phyloP scores from a whole-genome alignment of 2,797 vertebrate species.

The Micromesistius poutassou region DNA sequence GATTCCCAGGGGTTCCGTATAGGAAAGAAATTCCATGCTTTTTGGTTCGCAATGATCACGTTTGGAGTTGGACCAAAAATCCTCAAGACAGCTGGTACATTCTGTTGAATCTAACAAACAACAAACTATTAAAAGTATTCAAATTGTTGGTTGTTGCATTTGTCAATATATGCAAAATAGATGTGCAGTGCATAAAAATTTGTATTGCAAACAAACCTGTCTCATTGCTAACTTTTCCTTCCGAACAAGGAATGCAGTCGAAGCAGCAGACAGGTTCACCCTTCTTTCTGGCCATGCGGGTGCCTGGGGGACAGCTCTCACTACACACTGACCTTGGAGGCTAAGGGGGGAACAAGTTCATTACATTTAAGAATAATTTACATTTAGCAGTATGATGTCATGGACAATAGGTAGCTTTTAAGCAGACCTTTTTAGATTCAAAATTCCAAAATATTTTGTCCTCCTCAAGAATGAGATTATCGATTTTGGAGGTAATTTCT shows the following conservation, averaged over 20 bases:
- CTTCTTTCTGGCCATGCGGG: too few relatives aligned
- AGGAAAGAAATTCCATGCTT: conserved; percentile 69
- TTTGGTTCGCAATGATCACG: conserved; percentile 59
- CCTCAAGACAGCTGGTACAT: conserved; percentile 62
- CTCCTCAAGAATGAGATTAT: conserved; percentile 56
- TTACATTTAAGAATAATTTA: not conserved
- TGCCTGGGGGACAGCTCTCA: too few relatives aligned
- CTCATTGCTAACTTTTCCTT: conserved; percentile 67
- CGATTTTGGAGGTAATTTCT: conserved; percentile 27
- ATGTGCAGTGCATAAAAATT: too few relatives aligned
- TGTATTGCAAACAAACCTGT: conserved; percentile 2
- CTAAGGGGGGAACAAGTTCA: conserved; percentile 33
- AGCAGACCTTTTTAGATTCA: conserved; percentile 41
- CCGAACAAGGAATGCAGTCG: conserved; percentile 67
- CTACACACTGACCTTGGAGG: conserved; percentile 52
- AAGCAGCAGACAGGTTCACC: conserved; percentile 61
- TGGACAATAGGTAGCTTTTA: not conserved
- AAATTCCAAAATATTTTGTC: conserved; percentile 68
- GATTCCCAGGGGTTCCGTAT: conserved; percentile 61
- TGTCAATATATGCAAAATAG: not conserved
- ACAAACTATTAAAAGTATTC: not conserved
- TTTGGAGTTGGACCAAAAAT: conserved; percentile 55
- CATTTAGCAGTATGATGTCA: not conserved
- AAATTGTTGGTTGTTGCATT: not conserved
- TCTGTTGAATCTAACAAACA: conserved; percentile 54